Conservation (phyloP, 2,113 vertebrate species). For the Danio rerio region DNA sequence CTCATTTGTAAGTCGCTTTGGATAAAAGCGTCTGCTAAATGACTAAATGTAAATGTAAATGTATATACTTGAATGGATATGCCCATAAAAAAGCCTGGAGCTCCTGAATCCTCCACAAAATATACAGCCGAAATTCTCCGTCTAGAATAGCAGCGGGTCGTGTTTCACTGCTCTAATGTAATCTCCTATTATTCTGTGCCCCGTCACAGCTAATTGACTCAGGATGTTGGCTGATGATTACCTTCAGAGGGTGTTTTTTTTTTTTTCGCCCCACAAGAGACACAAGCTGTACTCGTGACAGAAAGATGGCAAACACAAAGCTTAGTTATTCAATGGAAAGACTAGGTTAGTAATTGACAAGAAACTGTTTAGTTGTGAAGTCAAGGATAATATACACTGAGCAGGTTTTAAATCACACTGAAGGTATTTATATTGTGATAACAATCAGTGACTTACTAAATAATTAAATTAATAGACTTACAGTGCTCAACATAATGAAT, state of each 20-base stretch:
- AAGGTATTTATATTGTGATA: not conserved
- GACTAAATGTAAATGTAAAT: too few species aligned
- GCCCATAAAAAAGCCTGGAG: not conserved
- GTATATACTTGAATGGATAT: not conserved
- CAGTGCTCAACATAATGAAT: not conserved
- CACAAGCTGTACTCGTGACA: not conserved
- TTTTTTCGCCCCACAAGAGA: not conserved
- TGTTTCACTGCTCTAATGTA: conserved; percentile 34
- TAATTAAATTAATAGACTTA: not conserved
- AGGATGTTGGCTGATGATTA: conserved; percentile 35
- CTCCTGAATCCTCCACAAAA: conserved; percentile 11
- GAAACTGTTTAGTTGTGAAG: conserved; percentile 19
- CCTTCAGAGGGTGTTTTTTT: conserved; percentile 13
- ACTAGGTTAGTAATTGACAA: not conserved
- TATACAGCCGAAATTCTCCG: not conserved
- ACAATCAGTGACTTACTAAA: not conserved
- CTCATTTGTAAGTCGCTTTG: too few species aligned
- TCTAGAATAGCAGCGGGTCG: not conserved
- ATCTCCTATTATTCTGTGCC: conserved; percentile 31
- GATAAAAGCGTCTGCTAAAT: too few species aligned
- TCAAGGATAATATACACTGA: not conserved
- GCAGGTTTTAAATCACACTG: not conserved
- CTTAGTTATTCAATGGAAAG: not conserved
- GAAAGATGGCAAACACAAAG: not conserved
- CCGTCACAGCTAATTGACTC: conserved; percentile 41